Base-by-base conservation (phyloP, 2,888 invertebrate species). In the Tetramorium bicarinatum region DNA sequence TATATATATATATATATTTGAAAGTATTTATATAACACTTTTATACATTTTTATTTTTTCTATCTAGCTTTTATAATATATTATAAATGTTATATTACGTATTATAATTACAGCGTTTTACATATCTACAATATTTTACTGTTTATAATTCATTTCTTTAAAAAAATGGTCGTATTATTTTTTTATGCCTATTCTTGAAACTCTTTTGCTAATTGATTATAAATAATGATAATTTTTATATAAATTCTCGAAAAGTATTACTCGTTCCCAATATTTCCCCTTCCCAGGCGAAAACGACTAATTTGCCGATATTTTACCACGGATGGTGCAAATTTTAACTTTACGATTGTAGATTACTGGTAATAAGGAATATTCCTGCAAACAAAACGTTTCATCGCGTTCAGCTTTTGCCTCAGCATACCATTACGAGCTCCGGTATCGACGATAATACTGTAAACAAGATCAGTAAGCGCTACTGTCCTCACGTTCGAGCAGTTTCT, bases 321-420 rank as follows among this genome's bases (percentile, higher is more conserved):
- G 0, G n/a, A 29, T 2, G 34, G 13, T n/a, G 47, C 47, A 49
- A 61, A 47, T 71, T 82, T 47, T 8, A 2, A 56, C 21, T 71
- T 81, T 62, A 83, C 69, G 44, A 62, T 18, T 11, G 15, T 52
- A 52, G 49, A 71, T 69, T 83, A 62, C 29, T 6, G 34, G 47
- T 44, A 64, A 71, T 83, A 71, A 83, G 59, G 38, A 81, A 61
- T 77, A 41, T 38, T 44, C 9, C 25, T 18, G 54, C 25, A 34
- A 34, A 52, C 61, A 49, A 77, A 47, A 29, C 52, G 18, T 21
- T 7, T 29, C 7, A 25, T 61, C 21, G 25, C 21, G 25, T 41
- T 9, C n/a, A n/a, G 15, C 13, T 44, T 44, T 67, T 64, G 6
- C 34, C 29, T 13, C 61, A 29, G 15, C 18, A 7, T 49, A 11